A percentile compares a stretch with the other conserved stretches of the same genome.
phyloP scores from a whole-genome alignment of 2,888 invertebrate genomes.

The Hybos culiciformis region DNA sequence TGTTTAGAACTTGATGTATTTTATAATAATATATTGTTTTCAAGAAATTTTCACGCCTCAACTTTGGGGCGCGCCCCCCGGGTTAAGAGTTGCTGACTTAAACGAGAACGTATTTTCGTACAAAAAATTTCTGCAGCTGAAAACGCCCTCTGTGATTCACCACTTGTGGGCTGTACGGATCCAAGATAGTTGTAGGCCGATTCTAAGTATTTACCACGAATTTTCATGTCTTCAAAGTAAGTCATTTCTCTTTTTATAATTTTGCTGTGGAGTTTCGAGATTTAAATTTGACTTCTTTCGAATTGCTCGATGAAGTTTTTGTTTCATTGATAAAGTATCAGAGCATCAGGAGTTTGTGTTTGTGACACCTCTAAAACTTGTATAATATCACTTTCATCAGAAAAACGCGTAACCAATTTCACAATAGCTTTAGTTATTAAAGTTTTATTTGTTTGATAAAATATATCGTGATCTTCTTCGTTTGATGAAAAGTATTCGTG shows the following conservation, averaged over 20 bases:
- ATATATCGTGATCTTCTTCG: not conserved
- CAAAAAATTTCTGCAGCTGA: slow-evolving; percentile 7
- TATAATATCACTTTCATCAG: not conserved
- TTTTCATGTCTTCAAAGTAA: not conserved
- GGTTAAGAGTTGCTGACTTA: not conserved
- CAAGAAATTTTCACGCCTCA: not conserved
- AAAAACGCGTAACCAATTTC: not conserved
- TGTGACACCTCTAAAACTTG: not conserved
- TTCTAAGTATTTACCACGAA: not conserved
- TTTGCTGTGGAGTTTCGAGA: not conserved
- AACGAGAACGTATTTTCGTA: slow-evolving; percentile 1
- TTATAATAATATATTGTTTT: not conserved
- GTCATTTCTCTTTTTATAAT: not conserved
- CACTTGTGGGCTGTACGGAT: slow-evolving; percentile 3
- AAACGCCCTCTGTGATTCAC: slow-evolving; percentile 6
- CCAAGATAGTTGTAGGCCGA: not conserved
- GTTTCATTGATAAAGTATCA: not conserved
- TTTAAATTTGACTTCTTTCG: not conserved
- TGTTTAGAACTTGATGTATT: too few relatives aligned
- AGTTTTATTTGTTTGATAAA: not conserved
- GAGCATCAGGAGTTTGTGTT: not conserved
- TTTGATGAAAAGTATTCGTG: not conserved
- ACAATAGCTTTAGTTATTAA: not conserved
- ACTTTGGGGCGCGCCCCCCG: not conserved
- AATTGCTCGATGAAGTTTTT: not conserved